These are phyloP conservation scores for Microdon myrmicae DNA, from an alignment of 2,888 invertebrate genomes.

Conservation along the genomic window DNA sequence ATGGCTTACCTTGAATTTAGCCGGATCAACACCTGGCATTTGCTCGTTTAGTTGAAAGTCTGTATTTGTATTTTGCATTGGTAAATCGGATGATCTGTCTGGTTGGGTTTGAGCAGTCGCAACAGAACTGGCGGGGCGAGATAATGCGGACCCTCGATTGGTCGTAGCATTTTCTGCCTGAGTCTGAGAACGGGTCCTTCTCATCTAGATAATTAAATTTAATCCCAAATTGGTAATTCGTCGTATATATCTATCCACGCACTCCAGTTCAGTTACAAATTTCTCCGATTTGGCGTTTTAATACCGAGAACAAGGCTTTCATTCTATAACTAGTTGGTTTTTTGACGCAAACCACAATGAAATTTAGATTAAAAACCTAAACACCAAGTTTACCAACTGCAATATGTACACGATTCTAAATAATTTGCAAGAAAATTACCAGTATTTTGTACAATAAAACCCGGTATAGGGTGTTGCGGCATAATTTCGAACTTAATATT, in stretches of 20 bases:
- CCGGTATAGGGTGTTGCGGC: too few relatives aligned
- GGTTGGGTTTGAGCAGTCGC: constrained; percentile 18
- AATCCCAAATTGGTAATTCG: constrained; percentile 28
- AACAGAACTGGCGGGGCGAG: constrained; percentile 32
- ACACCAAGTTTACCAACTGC: constrained; percentile 40
- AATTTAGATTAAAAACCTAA: constrained; percentile 39
- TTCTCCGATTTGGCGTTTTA: too few relatives aligned
- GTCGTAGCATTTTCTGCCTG: constrained; percentile 63
- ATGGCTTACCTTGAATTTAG: constrained; percentile 31
- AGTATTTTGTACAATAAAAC: too few relatives aligned
- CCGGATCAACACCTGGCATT: constrained; percentile 18
- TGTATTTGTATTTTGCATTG: background rate
- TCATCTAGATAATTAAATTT: constrained; percentile 57
- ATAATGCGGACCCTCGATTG: constrained; percentile 48
- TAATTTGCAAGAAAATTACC: constrained; percentile 13
- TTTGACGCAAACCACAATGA: constrained; percentile 26
- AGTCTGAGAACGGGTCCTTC: constrained; percentile 66
- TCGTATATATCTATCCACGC: too few relatives aligned
- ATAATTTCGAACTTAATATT: too few relatives aligned
- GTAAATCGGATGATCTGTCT: constrained; percentile 10
- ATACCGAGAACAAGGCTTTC: constrained; percentile 16
- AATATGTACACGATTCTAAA: background rate
- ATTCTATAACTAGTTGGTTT: constrained; percentile 32
- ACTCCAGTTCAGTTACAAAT: too few relatives aligned
- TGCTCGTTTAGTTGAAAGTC: constrained; percentile 1